phyloP scores from a whole-genome alignment of 2,797 vertebrate genomes.

The Epinephelus awoara region DNA sequence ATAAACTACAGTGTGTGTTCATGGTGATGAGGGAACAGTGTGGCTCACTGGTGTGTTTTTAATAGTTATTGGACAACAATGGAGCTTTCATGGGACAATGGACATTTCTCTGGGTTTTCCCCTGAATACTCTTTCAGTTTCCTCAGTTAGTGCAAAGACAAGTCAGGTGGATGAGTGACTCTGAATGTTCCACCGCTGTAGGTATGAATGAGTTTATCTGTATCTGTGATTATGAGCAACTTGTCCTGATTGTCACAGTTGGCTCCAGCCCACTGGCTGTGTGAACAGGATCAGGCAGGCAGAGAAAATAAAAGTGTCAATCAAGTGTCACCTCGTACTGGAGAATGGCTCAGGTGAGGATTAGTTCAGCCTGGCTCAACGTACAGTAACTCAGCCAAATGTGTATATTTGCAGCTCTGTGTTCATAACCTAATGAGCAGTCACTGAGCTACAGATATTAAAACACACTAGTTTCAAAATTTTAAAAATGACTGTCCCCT shows the following conservation, averaged over 20 bases:
- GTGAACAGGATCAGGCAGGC: conserved; percentile 21
- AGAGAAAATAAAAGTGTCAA: conserved; percentile 18
- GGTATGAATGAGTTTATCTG: neutral
- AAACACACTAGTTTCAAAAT: neutral
- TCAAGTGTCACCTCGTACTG: conserved; percentile 20
- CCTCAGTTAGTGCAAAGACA: neutral
- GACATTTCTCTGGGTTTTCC: neutral
- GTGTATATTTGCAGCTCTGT: neutral
- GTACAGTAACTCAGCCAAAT: neutral
- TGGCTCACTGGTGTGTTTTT: too few relatives aligned
- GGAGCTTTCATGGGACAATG: too few relatives aligned
- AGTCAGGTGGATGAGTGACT: neutral
- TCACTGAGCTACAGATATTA: neutral
- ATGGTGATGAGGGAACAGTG: too few relatives aligned
- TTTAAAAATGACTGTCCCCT: neutral
- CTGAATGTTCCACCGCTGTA: neutral
- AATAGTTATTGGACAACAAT: too few relatives aligned
- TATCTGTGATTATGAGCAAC: neutral
- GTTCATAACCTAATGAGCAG: neutral
- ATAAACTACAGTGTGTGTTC: too few relatives aligned
- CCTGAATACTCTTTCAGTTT: neutral
- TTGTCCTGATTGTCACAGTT: neutral
- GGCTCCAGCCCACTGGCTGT: neutral
- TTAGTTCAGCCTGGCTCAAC: neutral
- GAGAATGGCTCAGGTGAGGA: neutral